Percentiles rank a stretch among this genome's conserved stretches.
Evolutionary conservation across 2,113 vertebrate genomes (phyloP).

Genomic region (Ondatra zibethicus): DNA sequence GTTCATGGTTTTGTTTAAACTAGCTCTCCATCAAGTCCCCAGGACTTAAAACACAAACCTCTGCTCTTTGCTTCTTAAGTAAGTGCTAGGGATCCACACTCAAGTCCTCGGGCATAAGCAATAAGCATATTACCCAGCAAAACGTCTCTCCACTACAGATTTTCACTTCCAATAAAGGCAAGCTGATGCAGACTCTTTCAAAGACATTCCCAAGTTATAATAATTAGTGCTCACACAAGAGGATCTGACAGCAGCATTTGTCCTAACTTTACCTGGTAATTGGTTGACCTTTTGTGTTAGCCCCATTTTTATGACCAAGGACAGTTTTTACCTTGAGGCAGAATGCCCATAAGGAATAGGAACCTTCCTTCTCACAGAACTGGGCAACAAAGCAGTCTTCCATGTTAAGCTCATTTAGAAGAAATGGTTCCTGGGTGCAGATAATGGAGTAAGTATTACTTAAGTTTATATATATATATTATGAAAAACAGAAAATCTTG

Average conservation of each 20-base stretch:
- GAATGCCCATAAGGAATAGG: accelerated
- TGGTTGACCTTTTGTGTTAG: neutral
- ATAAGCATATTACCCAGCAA: no score
- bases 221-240: neutral
- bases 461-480: neutral
- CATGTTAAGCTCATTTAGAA: neutral
- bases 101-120: neutral
- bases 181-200: neutral
- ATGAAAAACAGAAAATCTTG: neutral
- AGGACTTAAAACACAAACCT: no score
- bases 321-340: neutral
- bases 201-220: neutral
- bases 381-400: accelerated
- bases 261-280: neutral
- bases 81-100: neutral
- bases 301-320: neutral
- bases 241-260: neutral
- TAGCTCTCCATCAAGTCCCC: neutral
- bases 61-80: neutral
- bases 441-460: neutral
- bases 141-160: neutral
- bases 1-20: neutral
- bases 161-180: accelerated
- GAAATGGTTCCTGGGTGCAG: neutral
- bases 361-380: neutral